phyloP scores from a whole-genome alignment of 2,113 vertebrate species.

The Eulemur rufifrons region DNA sequence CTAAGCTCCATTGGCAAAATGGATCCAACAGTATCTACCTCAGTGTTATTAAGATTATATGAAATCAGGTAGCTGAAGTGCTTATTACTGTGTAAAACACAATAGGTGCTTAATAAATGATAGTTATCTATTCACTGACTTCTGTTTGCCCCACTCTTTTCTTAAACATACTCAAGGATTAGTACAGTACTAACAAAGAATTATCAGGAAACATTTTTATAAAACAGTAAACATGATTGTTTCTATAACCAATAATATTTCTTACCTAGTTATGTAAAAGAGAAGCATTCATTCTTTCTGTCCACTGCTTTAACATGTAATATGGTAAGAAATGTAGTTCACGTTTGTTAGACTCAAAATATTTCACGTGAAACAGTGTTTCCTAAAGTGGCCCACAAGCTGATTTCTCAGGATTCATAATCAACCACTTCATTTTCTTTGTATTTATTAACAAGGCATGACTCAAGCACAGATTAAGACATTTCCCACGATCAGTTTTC shows the following conservation, averaged over 20 bases:
- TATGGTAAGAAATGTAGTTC: neutral
- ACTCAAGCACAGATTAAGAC: neutral
- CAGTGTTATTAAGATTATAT: neutral
- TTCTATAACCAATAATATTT: neutral
- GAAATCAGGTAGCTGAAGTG: neutral
- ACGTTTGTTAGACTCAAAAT: slow-evolving; percentile 4
- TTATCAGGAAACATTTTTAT: neutral
- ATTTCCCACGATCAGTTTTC: neutral
- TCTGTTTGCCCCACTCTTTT: neutral
- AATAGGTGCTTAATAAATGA: neutral
- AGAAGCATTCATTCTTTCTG: neutral
- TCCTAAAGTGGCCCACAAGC: neutral
- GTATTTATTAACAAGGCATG: neutral
- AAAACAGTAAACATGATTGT: neutral
- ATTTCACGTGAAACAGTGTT: neutral
- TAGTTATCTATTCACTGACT: neutral
- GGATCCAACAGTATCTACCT: neutral
- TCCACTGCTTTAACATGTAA: neutral
- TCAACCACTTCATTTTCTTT: neutral
- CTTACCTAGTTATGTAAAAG: neutral
- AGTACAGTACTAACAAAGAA: neutral
- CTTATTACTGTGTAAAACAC: neutral
- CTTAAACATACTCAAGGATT: neutral
- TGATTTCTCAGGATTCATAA: slow-evolving; percentile 35
- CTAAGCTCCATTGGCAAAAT: neutral